Percentiles rank a stretch among this genome's conserved stretches.
These are phyloP conservation scores for Nebria brevicollis DNA, from an alignment of 2,888 invertebrate species.

Conservation along the genomic window DNA sequence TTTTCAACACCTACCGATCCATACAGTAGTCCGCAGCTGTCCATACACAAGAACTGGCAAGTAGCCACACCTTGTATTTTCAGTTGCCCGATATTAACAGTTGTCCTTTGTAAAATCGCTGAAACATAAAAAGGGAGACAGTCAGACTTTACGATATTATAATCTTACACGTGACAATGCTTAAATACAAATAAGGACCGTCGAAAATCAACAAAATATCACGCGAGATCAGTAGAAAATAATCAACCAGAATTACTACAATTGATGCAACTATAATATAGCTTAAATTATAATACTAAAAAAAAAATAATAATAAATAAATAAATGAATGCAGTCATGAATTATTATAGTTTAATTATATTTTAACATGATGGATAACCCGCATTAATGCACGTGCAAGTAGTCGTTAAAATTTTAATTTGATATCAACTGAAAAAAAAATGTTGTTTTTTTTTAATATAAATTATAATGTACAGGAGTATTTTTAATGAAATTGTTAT, in stretches of 20 bases:
- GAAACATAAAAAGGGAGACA: slow-evolving; percentile 60
- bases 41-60: slow-evolving; percentile 90
- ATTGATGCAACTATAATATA: no score
- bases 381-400: neutral
- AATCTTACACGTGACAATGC: neutral
- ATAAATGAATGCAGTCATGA: neutral
- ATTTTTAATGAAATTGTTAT: neutral
- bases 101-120: slow-evolving; percentile 77
- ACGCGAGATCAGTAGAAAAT: no score
- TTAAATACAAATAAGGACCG: neutral
- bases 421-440: neutral
- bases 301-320: no score
- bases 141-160: neutral
- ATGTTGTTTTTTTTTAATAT: neutral
- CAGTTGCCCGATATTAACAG: slow-evolving; percentile 81
- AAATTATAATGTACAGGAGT: neutral
- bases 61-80: slow-evolving; percentile 89
- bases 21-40: slow-evolving; percentile 86
- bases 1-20: slow-evolving; percentile 80
- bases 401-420: neutral
- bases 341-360: neutral
- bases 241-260: no score
- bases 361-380: neutral
- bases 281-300: no score
- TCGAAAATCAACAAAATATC: neutral